Evolutionary conservation across 1,140 invertebrate genomes (phyloP), one percentile per base, ranked within the genome.

Genomic region (Drosophila prosaltans): DNA sequence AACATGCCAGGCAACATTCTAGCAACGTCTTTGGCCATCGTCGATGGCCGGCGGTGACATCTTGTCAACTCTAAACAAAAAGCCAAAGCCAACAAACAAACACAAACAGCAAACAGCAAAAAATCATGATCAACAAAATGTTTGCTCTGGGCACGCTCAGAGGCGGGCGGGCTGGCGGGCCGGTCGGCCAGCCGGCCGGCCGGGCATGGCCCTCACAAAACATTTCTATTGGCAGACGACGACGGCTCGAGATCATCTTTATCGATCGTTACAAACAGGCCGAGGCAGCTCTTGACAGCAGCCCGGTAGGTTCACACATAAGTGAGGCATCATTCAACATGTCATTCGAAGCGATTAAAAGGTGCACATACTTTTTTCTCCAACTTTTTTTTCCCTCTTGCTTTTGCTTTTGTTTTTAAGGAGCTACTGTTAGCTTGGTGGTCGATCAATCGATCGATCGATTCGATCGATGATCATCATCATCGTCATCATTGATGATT

Each of bases 81-180:
- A 51, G 45, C 45, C 45, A 51, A 48, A 48, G 16, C 43, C 43
- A 48, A 36, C 45, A 48, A 8, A 21, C 45, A n/a, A 48, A 48
- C 16, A n/a, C n/a, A 45, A 45, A n/a, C n/a, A 48, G 21, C 45
- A 51, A 51, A 51, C 45, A 51, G 45, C 45, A 48, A 51, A 48
- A 89, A 89, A 89, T 89, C 84, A 89, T 89, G 85, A 89, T 89
- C 80, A 88, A 84, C 78, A 89, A 89, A 89, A 89, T 89, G 85
- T 75, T 77, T 55, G 48, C 55, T 55, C 36, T 6, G 8, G 54
- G 58, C 24, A 16, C 32, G 32, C 32, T 36, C 32, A 36, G 32
- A 36, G 32, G 32, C 32, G 32, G 32, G 32, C 61, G 4, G 4
- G 28, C 28, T 2, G 28, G 32, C 32, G 32, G 32, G 32, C 61